Percentiles rank a stretch among this genome's conserved stretches.
Conservation (phyloP, 2,888 invertebrate genomes). For the Lepidocyrtoides sp. region DNA sequence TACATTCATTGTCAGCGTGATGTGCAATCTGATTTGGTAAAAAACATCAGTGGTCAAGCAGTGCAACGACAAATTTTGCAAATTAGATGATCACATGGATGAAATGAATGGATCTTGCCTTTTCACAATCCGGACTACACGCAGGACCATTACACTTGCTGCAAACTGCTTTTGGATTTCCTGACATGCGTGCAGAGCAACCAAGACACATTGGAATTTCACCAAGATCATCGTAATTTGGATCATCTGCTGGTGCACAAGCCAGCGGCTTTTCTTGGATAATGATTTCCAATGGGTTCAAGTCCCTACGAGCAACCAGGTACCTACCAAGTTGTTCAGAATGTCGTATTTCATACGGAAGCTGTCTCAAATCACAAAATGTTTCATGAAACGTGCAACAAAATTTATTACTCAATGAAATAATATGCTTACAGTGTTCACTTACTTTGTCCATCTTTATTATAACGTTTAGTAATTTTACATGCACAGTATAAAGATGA, state of each 20-base stretch:
- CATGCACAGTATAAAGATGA: neutral
- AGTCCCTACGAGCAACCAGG: constrained; percentile 75
- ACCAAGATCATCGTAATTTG: constrained; percentile 72
- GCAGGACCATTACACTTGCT: constrained; percentile 77
- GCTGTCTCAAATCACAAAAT: constrained; percentile 1
- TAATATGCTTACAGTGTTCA: no score
- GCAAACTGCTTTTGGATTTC: constrained; percentile 59
- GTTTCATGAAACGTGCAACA: neutral
- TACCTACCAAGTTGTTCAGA: constrained; percentile 81
- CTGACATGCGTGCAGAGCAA: constrained; percentile 79
- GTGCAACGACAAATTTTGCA: neutral
- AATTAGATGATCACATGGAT: neutral
- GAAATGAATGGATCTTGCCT: constrained; percentile 36
- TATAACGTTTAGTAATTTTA: constrained; percentile 1
- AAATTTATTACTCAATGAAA: no score
- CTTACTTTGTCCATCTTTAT: constrained; percentile 43
- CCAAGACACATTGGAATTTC: constrained; percentile 82
- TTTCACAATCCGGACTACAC: constrained; percentile 74
- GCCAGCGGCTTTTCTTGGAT: constrained; percentile 80
- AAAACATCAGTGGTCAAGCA: neutral
- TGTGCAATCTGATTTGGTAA: constrained; percentile 66
- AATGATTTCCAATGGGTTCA: constrained; percentile 78
- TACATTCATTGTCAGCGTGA: constrained; percentile 81
- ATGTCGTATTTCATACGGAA: constrained; percentile 77
- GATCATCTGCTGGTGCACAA: constrained; percentile 81